phyloP scores from a whole-genome alignment of 2,797 vertebrate genomes.

The Lacerta bilineata region DNA sequence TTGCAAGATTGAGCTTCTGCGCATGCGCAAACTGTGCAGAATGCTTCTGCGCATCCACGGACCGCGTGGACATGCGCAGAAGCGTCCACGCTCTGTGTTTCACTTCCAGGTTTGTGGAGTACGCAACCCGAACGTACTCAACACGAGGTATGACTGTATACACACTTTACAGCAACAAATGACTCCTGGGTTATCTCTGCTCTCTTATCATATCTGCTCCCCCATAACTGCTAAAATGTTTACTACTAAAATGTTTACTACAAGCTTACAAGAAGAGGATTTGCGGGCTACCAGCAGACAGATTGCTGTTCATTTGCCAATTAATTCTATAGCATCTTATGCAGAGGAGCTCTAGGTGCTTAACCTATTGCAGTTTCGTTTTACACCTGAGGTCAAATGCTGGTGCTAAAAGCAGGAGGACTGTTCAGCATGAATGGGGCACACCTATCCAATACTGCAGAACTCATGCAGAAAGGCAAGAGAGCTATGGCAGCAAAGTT shows the following conservation, averaged over 20 bases:
- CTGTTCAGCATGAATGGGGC: neutral
- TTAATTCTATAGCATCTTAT: neutral
- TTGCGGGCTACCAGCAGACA: neutral
- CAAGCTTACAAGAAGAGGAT: neutral
- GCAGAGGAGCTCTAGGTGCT: neutral
- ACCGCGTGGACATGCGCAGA: too few species aligned
- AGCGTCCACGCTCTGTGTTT: too few species aligned
- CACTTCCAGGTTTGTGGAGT: too few species aligned
- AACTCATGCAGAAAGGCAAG: neutral
- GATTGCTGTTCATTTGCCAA: neutral
- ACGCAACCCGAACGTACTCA: too few species aligned
- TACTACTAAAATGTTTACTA: constrained; percentile 11
- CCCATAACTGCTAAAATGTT: neutral
- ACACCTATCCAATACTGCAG: neutral
- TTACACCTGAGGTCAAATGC: neutral
- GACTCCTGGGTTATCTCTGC: neutral
- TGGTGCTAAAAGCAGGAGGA: neutral
- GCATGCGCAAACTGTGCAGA: too few species aligned
- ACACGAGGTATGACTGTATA: neutral
- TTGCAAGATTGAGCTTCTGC: too few species aligned
- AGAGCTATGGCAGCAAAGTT: neutral
- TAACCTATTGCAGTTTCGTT: neutral
- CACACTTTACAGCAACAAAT: neutral
- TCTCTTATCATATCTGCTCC: neutral
- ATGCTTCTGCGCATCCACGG: too few species aligned